Conservation (phyloP, 2,797 vertebrate species). For the Channa striata region DNA sequence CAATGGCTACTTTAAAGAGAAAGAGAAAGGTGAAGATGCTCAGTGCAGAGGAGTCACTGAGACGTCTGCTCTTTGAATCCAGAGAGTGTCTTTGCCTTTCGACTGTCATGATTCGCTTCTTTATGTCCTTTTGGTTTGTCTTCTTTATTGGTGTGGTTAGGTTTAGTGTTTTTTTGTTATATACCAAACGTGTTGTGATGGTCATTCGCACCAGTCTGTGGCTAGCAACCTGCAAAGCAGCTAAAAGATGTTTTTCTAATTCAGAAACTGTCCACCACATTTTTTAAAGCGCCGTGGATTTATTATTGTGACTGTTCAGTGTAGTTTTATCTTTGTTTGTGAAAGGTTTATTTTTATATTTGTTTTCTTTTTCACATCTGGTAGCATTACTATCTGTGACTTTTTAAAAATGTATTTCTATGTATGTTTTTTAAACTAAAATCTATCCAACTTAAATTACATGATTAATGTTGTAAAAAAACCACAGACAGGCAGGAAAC, state of each 20-base stretch:
- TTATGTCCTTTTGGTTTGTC: conserved; percentile 12
- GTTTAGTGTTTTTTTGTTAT: conserved; percentile 2
- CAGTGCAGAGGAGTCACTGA: conserved; percentile 20
- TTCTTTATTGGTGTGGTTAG: conserved; percentile 2
- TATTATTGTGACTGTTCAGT: too few relatives aligned
- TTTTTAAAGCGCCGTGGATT: too few relatives aligned
- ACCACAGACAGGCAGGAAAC: neutral
- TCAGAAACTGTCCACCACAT: too few relatives aligned
- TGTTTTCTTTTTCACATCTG: neutral
- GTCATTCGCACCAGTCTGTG: too few relatives aligned
- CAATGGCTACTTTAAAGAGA: conserved; percentile 51
- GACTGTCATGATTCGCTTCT: conserved; percentile 8
- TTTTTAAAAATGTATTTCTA: conserved; percentile 11
- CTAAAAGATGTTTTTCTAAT: too few relatives aligned
- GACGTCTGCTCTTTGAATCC: conserved; percentile 57
- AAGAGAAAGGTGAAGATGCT: conserved; percentile 33
- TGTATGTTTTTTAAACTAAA: too few relatives aligned
- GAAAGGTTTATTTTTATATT: conserved; percentile 1
- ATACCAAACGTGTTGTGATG: neutral
- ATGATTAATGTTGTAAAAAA: too few relatives aligned
- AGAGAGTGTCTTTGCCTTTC: conserved; percentile 41
- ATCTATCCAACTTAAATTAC: too few relatives aligned
- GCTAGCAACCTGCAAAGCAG: too few relatives aligned
- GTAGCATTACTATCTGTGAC: neutral
- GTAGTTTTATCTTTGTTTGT: conserved; percentile 3